Evolutionary conservation across 2,888 invertebrate genomes (phyloP).

Genomic region (Sisyra terminalis): DNA sequence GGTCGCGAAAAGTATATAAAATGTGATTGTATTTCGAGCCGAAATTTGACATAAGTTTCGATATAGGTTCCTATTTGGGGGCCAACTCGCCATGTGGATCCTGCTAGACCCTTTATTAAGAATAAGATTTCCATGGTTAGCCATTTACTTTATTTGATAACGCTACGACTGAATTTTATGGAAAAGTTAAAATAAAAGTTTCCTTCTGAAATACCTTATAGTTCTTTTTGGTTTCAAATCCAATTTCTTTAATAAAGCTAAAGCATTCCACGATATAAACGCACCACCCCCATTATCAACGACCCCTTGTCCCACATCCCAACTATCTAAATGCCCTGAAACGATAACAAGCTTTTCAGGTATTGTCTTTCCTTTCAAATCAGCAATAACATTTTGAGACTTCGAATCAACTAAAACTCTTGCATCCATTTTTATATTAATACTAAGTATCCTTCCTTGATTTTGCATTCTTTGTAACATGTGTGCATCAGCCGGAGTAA

Average conservation of each 20-base stretch:
- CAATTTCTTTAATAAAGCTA: constrained; percentile 46
- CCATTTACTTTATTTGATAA: too few species aligned
- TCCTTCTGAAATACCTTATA: constrained; percentile 29
- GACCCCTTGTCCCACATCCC: constrained; percentile 77
- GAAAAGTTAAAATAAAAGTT: too few species aligned
- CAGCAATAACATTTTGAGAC: constrained; percentile 59
- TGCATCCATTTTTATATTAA: constrained; percentile 50
- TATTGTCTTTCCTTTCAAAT: constrained; percentile 37
- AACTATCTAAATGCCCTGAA: constrained; percentile 73
- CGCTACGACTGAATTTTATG: too few species aligned
- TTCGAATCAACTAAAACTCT: constrained; percentile 32
- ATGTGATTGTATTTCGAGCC: too few species aligned
- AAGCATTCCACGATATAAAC: constrained; percentile 60
- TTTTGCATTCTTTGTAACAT: constrained; percentile 44
- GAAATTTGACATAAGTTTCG: too few species aligned
- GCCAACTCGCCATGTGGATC: too few species aligned
- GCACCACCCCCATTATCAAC: constrained; percentile 78
- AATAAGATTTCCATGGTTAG: too few species aligned
- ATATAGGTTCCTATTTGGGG: too few species aligned
- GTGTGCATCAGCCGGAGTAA: constrained; percentile 64
- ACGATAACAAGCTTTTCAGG: constrained; percentile 48
- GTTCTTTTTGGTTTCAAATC: constrained; percentile 52
- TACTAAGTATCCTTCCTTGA: constrained; percentile 29
- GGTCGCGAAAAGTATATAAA: too few species aligned
- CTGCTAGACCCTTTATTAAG: too few species aligned